phyloP scores from a whole-genome alignment of 2,797 vertebrate species.

The Alosa sapidissima region DNA sequence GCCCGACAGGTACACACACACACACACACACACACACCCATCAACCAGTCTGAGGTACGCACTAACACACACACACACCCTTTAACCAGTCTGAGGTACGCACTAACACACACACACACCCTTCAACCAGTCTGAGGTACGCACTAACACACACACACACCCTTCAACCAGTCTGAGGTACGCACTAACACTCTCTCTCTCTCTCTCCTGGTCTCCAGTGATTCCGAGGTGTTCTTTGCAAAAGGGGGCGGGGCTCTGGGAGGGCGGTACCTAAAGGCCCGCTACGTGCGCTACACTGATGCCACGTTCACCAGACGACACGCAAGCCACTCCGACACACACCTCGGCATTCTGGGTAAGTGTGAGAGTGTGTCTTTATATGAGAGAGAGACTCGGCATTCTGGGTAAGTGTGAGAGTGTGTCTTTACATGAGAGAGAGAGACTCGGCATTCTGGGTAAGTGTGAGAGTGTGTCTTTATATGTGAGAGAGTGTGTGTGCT shows the following conservation, averaged over 20 bases:
- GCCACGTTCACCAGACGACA: slow-evolving; percentile 65
- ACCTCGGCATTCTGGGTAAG: slow-evolving; percentile 84
- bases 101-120: not conserved
- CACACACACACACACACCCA: not conserved
- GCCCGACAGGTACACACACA: not conserved
- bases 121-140: too few species aligned
- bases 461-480: too few species aligned
- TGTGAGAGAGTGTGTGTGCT: too few species aligned
- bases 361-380: too few species aligned
- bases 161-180: too few species aligned
- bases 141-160: not conserved
- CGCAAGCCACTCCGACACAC: slow-evolving; percentile 49
- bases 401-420: too few species aligned
- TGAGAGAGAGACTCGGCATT: too few species aligned
- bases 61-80: not conserved
- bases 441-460: too few species aligned
- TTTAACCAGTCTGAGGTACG: too few species aligned
- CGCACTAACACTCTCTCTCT: not conserved
- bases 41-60: too few species aligned
- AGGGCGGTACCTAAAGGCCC: slow-evolving; percentile 79
- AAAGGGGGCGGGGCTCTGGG: slow-evolving; percentile 73
- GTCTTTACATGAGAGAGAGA: too few species aligned
- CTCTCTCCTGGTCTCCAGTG: not conserved
- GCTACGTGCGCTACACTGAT: slow-evolving; percentile 54
- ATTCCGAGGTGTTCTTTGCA: slow-evolving; percentile 28